These are phyloP conservation scores for Chloromyia formosa DNA, from an alignment of 2,888 invertebrate species.

Conservation along the genomic window DNA sequence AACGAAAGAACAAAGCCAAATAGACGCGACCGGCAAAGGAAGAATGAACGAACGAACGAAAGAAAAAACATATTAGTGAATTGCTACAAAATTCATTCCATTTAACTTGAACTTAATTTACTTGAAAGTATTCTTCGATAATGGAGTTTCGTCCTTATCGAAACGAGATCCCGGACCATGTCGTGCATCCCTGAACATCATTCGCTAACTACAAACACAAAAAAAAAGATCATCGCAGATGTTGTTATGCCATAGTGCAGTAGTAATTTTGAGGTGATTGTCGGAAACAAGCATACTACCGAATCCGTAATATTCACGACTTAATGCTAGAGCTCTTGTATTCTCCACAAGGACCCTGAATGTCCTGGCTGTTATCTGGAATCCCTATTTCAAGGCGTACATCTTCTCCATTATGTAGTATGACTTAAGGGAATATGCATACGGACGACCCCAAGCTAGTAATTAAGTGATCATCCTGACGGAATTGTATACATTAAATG, in stretches of 20 bases:
- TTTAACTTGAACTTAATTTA: constrained; percentile 47
- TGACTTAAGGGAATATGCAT: background rate
- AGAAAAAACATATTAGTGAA: constrained; percentile 44
- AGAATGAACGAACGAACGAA: background rate
- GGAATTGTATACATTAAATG: constrained; percentile 5
- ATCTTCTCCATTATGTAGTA: background rate
- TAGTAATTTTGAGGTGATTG: constrained; percentile 14
- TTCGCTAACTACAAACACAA: no score
- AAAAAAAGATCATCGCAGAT: background rate
- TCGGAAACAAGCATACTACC: background rate
- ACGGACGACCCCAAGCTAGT: constrained; percentile 18
- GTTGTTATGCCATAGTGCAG: background rate
- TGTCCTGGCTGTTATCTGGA: background rate
- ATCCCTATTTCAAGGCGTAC: no score
- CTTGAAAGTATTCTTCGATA: constrained; percentile 46
- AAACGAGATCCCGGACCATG: background rate
- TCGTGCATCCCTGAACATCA: background rate
- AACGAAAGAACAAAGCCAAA: constrained; percentile 31
- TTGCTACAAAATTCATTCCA: constrained; percentile 46
- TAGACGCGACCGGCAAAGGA: background rate
- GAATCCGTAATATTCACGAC: background rate
- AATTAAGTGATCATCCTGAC: constrained; percentile 17
- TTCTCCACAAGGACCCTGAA: background rate
- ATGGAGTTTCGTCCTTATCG: constrained; percentile 29
- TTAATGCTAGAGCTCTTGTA: no score